Evolutionary conservation across 2,888 invertebrate species (phyloP), one percentile per base, ranked within the genome.

Genomic region (Phymatocera aterrima): DNA sequence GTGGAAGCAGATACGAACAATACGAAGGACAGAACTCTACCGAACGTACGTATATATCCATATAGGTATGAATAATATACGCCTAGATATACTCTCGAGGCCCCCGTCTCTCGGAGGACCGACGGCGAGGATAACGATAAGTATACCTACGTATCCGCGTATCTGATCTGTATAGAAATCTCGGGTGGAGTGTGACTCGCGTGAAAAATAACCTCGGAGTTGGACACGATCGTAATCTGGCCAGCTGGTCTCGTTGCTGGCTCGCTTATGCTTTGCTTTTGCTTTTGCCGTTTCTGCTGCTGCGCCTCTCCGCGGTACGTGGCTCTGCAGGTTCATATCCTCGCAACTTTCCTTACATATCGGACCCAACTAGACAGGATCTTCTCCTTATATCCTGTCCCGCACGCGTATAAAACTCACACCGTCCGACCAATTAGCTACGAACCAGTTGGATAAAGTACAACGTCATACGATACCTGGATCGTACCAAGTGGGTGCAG

Each of bases 221-320:
- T 72, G 72, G 51, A 51, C 72, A 51, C 72, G 72, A 72, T 72
- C 51, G 72, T 72, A 43, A 72, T 72, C 72, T 48, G 18, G 72
- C 72, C 72, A 72, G 72, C 72, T 72, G 72, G 51, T 72, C 51
- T 72, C 51, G 34, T 48, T 72, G 68, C 12, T 18, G 28, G 43
- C 28, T n/a, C 37, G 18, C 61, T 64, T 18, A 37, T 68, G 21
- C 68, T 15, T 68, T 15, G 24, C n/a, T 28, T 24, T 21, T 18
- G 61, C 34, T 64, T 64, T 64, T 18, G 34, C 18, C 18, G 18
- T 12, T 12, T 37, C 8, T 10, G 8, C 12, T 10, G 10, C 34
- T 51, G 28, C 57, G 24, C 40, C 12, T 40, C n/a, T n/a, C n/a
- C n/a, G n/a, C n/a, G n/a, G n/a, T n/a, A n/a, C n/a, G n/a, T n/a